Percentiles rank a stretch among this genome's conserved stretches.
These are phyloP conservation scores for Meriones unguiculatus DNA, from an alignment of 2,113 vertebrate species.

Conservation along the genomic window DNA sequence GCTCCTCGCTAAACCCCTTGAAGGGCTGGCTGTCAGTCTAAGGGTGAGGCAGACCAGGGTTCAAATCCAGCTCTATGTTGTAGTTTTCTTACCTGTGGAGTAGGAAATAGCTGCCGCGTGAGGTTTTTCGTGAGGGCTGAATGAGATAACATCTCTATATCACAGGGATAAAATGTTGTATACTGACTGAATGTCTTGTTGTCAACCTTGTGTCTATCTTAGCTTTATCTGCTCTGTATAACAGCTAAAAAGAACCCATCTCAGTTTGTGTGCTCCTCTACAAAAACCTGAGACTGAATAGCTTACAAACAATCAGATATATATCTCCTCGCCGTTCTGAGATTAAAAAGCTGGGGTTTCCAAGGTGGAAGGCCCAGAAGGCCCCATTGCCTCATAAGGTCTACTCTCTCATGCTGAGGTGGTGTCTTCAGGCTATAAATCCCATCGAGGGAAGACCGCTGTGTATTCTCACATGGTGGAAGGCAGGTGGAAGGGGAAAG, in stretches of 20 bases:
- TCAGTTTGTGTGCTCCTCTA: background rate
- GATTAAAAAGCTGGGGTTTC: background rate
- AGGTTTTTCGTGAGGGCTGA: background rate
- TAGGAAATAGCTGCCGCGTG: background rate
- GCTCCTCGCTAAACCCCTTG: background rate
- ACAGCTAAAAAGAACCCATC: background rate
- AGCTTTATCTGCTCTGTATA: background rate
- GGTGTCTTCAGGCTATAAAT: background rate
- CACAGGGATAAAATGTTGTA: background rate
- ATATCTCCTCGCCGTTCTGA: background rate
- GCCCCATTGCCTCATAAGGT: background rate
- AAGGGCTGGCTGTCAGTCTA: background rate
- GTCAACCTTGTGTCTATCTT: background rate
- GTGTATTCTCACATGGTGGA: background rate
- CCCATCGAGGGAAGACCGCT: no score
- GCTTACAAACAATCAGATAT: background rate
- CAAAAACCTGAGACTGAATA: background rate
- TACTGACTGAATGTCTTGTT: background rate
- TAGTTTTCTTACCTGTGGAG: background rate
- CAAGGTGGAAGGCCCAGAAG: background rate
- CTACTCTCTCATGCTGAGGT: background rate
- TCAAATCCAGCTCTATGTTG: background rate
- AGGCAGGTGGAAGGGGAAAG: background rate
- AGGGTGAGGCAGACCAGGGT: background rate
- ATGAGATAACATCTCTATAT: background rate